Percentiles rank a stretch among this genome's conserved stretches.
phyloP scores from a whole-genome alignment of 2,888 invertebrate species.

The Seira musarum region DNA sequence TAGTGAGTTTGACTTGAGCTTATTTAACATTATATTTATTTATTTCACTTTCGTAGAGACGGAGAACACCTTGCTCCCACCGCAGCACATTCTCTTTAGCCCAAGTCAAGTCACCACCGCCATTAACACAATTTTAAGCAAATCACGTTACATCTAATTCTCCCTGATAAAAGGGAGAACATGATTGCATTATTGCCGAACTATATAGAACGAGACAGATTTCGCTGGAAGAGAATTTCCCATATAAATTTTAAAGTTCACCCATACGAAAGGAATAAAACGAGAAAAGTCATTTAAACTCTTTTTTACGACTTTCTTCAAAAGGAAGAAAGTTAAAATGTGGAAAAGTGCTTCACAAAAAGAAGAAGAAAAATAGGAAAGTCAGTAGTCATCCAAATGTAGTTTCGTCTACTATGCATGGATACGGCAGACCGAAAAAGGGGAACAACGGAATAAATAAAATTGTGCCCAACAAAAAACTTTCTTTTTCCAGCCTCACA shows the following conservation, averaged over 20 bases:
- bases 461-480: neutral
- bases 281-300: conserved; percentile 36
- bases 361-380: neutral
- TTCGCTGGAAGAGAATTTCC: neutral
- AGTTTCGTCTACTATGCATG: too few relatives aligned
- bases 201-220: neutral
- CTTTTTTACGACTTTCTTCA: neutral
- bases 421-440: too few relatives aligned
- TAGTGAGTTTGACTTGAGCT: too few relatives aligned
- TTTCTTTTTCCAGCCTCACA: neutral
- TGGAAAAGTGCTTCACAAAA: too few relatives aligned
- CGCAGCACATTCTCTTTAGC: too few relatives aligned
- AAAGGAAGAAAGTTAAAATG: neutral
- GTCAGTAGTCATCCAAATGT: too few relatives aligned
- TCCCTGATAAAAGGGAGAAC: neutral
- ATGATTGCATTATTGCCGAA: neutral
- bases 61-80: neutral
- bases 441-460: neutral
- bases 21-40: too few relatives aligned
- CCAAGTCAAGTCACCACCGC: too few relatives aligned
- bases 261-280: neutral
- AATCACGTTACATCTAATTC: conserved; percentile 39
- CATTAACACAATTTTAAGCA: conserved; percentile 11
- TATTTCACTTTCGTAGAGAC: too few relatives aligned
- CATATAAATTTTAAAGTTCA: neutral